Conservation (phyloP, 2,888 invertebrate species). For the Aquatica leii region DNA sequence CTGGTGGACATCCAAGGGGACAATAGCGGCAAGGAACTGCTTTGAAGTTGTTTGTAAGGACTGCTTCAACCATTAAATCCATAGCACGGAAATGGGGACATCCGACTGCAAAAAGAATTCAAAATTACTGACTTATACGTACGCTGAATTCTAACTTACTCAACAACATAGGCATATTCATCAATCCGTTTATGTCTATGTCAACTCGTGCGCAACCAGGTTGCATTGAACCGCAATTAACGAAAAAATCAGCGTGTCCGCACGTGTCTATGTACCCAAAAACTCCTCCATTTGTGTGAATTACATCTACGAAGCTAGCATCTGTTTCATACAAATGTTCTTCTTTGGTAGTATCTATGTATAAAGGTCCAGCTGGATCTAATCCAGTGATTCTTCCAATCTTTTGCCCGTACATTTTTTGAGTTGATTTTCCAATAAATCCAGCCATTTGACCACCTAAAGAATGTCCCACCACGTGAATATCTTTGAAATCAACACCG, state of each 20-base stretch:
- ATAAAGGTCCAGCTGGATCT: slow-evolving; percentile 6
- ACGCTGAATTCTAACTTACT: no score
- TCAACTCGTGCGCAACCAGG: background rate
- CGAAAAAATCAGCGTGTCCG: slow-evolving; percentile 12
- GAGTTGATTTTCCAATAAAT: background rate
- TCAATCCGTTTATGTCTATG: background rate
- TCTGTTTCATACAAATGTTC: background rate
- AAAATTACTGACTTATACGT: background rate
- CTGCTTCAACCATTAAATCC: slow-evolving; percentile 15
- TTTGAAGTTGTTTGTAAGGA: background rate
- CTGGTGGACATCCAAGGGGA: background rate
- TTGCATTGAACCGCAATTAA: slow-evolving; percentile 3
- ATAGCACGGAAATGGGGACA: slow-evolving; percentile 17
- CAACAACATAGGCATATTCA: background rate
- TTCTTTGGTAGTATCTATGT: background rate
- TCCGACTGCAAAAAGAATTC: slow-evolving; percentile 13
- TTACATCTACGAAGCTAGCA: slow-evolving; percentile 7
- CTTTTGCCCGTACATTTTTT: background rate
- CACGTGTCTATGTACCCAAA: background rate
- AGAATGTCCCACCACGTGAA: slow-evolving; percentile 22
- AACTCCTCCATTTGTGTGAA: slow-evolving; percentile 4
- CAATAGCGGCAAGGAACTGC: slow-evolving; percentile 11
- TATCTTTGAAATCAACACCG: background rate
- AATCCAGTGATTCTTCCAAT: slow-evolving; percentile 23
- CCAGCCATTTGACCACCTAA: slow-evolving; percentile 21